These are phyloP conservation scores for Hydropotes inermis DNA, from an alignment of 2,113 vertebrate genomes.

Conservation along the genomic window DNA sequence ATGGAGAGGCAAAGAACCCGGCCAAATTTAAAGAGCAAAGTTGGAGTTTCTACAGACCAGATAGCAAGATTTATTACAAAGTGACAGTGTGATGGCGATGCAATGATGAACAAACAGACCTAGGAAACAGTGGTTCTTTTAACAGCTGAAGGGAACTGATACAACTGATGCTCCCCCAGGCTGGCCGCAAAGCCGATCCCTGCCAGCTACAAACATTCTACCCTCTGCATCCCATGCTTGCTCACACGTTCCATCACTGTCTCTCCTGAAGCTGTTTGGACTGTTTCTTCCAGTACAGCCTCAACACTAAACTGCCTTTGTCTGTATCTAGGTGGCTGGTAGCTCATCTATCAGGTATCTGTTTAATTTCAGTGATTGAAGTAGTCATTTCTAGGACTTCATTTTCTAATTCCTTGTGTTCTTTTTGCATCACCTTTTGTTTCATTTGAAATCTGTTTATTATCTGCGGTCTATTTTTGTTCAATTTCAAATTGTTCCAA, in stretches of 20 bases:
- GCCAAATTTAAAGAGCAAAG: not conserved
- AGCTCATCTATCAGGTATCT: not conserved
- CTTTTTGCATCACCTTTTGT: not conserved
- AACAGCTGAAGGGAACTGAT: not conserved
- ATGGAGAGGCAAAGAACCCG: not conserved
- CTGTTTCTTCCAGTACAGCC: not conserved
- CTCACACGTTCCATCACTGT: not conserved
- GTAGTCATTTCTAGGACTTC: not conserved
- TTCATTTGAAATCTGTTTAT: not conserved
- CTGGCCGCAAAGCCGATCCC: not conserved
- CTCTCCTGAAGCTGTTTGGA: not conserved
- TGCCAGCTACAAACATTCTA: too few species aligned
- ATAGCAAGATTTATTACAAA: not conserved
- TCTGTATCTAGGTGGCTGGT: not conserved
- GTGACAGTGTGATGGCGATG: not conserved
- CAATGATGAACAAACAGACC: not conserved
- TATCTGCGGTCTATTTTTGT: not conserved
- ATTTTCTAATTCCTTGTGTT: not conserved
- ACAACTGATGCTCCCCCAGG: fast-evolving
- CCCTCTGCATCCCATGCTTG: not conserved
- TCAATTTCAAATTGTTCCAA: not conserved
- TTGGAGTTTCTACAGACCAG: not conserved
- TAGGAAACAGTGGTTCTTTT: not conserved
- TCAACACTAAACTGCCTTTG: not conserved
- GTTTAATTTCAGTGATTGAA: not conserved